A percentile compares a stretch with the other conserved stretches of the same genome.
Evolutionary conservation across 2,797 vertebrate species (phyloP).

Genomic region (Loris lydekkerianus): DNA sequence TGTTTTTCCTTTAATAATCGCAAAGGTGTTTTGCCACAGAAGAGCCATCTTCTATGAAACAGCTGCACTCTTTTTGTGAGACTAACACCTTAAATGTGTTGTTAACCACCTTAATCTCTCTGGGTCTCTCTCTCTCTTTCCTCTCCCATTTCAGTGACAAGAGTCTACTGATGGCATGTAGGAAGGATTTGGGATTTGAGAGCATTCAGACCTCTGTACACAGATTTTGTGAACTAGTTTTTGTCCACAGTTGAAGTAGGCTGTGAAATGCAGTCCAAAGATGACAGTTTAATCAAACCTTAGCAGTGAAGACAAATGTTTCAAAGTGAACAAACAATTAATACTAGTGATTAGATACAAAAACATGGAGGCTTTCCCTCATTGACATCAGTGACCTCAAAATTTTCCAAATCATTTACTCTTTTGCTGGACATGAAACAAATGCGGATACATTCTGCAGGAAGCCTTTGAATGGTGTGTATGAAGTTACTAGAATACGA

Average conservation of each 20-base stretch:
- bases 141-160: too few species aligned
- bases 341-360: background rate
- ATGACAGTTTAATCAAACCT: background rate
- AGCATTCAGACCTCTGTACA: background rate
- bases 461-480: background rate
- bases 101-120: background rate
- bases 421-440: background rate
- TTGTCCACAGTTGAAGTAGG: background rate
- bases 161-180: background rate
- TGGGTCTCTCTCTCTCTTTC: accelerated
- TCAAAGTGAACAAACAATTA: background rate
- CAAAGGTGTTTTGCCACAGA: background rate
- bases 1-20: background rate
- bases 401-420: background rate
- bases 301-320: background rate
- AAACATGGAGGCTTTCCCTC: background rate
- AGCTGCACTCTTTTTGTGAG: background rate
- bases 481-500: background rate
- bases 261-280: background rate
- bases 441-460: background rate
- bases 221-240: too few species aligned
- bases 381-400: background rate
- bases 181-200: background rate
- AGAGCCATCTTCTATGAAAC: background rate
- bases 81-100: background rate